These are phyloP conservation scores for Diplolepis rosae DNA, from an alignment of 2,888 invertebrate genomes.

Conservation along the genomic window DNA sequence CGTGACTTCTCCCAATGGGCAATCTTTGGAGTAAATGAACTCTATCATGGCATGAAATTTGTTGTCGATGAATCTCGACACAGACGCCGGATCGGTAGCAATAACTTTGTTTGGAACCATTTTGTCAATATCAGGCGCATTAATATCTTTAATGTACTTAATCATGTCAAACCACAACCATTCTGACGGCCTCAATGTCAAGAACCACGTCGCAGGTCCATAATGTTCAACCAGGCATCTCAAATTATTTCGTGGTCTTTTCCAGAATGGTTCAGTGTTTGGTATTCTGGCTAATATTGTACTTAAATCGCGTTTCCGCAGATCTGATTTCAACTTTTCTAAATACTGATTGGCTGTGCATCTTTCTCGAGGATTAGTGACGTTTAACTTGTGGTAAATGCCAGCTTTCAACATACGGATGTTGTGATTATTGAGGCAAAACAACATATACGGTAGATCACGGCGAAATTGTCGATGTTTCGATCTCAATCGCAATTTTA, in stretches of 20 bases:
- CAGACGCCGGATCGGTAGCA: too few species aligned
- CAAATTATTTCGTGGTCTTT: slow-evolving; percentile 43
- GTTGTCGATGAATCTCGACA: too few species aligned
- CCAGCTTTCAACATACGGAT: slow-evolving; percentile 47
- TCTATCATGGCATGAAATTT: too few species aligned
- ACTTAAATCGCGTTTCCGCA: slow-evolving; percentile 46
- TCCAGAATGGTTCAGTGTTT: slow-evolving; percentile 50
- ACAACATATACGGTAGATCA: slow-evolving; percentile 53
- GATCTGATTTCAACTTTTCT: slow-evolving; percentile 39
- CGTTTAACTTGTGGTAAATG: slow-evolving; percentile 49
- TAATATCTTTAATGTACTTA: slow-evolving; percentile 54
- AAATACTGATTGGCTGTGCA: slow-evolving; percentile 46
- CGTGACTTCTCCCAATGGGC: too few species aligned
- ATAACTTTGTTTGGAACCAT: too few species aligned
- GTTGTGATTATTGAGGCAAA: slow-evolving; percentile 50
- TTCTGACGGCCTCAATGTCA: slow-evolving; percentile 52
- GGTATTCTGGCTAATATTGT: slow-evolving; percentile 46
- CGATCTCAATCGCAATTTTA: slow-evolving; percentile 50
- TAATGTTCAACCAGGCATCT: slow-evolving; percentile 51
- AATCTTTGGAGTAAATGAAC: too few species aligned
- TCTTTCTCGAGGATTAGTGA: slow-evolving; percentile 37
- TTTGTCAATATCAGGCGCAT: slow-evolving; percentile 48
- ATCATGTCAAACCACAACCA: slow-evolving; percentile 57
- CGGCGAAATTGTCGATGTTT: slow-evolving; percentile 50
- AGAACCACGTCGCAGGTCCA: slow-evolving; percentile 54